A percentile compares a stretch with the other conserved stretches of the same genome.
These are phyloP conservation scores for Cheilosia scutellata DNA, from an alignment of 2,888 invertebrate species.

Conservation along the genomic window DNA sequence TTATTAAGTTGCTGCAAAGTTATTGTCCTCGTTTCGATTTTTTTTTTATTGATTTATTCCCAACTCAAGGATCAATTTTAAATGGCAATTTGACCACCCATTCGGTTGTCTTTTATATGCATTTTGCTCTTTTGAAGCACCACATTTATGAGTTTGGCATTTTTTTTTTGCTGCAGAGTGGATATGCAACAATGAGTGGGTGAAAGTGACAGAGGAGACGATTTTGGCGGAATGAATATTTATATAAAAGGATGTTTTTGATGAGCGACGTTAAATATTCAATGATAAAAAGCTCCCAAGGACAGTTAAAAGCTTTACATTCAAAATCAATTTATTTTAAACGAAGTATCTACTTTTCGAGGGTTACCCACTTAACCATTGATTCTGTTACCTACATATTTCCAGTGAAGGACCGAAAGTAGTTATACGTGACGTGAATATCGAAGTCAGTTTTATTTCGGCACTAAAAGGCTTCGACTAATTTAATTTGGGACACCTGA, in stretches of 20 bases:
- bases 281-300: neutral
- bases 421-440: conserved; percentile 28
- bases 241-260: conserved; percentile 44
- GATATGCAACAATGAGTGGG: neutral
- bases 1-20: conserved; percentile 62
- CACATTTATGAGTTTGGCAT: conserved; percentile 32
- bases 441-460: neutral
- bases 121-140: conserved; percentile 37
- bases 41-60: conserved; percentile 65
- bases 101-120: conserved; percentile 48
- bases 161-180: neutral
- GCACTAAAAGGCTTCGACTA: neutral
- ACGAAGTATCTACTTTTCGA: neutral
- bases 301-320: conserved; percentile 5
- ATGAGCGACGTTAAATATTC: conserved; percentile 29
- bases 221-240: conserved; percentile 44
- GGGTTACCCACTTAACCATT: neutral
- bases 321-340: conserved; percentile 37
- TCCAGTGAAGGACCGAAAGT: neutral
- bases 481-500: conserved; percentile 18
- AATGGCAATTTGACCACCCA: conserved; percentile 25
- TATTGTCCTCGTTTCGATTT: conserved; percentile 59
- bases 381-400: neutral
- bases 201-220: conserved; percentile 17
- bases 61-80: conserved; percentile 49